Conservation (phyloP, 2,797 vertebrate genomes). For the Distichodus sexfasciatus region DNA sequence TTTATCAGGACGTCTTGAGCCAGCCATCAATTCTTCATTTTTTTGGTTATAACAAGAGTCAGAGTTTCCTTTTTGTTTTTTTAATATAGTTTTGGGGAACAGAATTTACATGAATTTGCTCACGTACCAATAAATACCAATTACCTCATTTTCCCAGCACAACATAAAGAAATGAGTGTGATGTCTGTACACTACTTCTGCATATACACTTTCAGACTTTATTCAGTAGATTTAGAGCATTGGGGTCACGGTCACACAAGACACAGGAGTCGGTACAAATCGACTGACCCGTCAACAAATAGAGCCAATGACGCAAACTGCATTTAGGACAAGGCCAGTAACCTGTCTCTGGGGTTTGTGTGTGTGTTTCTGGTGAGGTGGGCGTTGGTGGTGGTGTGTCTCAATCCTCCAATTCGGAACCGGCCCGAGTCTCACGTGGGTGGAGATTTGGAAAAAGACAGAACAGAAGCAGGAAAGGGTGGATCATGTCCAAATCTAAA, state of each 20-base stretch:
- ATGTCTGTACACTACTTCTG: neutral
- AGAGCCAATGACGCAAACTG: constrained; percentile 26
- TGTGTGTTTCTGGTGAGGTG: constrained; percentile 24
- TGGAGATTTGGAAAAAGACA: neutral
- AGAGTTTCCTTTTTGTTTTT: no score
- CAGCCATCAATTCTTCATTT: no score
- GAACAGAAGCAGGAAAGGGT: constrained; percentile 22
- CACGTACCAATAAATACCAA: no score
- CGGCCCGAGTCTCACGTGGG: constrained; percentile 10
- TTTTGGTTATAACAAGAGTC: no score
- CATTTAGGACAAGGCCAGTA: constrained; percentile 37
- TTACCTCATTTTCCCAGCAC: no score
- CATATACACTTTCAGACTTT: no score
- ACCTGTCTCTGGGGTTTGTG: constrained; percentile 3
- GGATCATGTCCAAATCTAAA: constrained; percentile 14
- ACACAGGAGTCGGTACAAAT: neutral
- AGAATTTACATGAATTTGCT: no score
- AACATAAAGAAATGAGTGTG: no score
- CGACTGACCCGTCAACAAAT: constrained; percentile 29
- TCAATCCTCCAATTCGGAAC: constrained; percentile 35
- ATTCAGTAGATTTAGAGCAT: no score
- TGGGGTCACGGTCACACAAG: neutral
- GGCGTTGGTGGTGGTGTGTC: constrained; percentile 44
- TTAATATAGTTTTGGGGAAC: no score
- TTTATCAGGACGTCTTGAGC: no score